Conservation (phyloP, 2,113 vertebrate species). For the Laticauda colubrina region DNA sequence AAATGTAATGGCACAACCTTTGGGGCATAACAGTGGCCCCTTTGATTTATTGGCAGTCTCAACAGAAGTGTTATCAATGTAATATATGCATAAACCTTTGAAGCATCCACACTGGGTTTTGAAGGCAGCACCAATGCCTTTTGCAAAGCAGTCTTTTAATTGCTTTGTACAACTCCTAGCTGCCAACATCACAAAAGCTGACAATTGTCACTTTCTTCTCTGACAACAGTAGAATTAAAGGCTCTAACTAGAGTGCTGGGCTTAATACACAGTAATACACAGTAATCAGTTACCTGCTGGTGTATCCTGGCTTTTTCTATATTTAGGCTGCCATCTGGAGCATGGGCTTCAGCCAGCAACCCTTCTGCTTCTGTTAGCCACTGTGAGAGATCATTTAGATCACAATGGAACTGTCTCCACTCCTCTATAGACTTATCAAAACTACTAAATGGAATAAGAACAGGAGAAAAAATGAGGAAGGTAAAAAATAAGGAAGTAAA, state of each 20-base stretch:
- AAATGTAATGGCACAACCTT: neutral
- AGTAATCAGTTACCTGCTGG: slow-evolving; percentile 78
- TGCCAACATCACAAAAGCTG: neutral
- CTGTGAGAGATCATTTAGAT: slow-evolving; percentile 84
- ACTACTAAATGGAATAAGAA: slow-evolving; percentile 65
- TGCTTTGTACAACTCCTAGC: neutral
- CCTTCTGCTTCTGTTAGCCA: slow-evolving; percentile 84
- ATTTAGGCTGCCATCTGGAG: slow-evolving; percentile 76
- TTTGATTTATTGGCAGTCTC: neutral
- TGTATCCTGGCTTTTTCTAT: slow-evolving; percentile 71
- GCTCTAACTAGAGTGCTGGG: rapidly evolving
- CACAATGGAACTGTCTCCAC: slow-evolving; percentile 90
- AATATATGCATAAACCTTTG: neutral
- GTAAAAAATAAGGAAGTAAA: neutral
- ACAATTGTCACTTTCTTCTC: neutral
- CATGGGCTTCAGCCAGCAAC: slow-evolving; percentile 68
- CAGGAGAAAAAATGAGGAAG: neutral
- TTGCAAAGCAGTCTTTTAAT: neutral
- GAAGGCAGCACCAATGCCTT: neutral
- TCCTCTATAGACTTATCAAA: slow-evolving; percentile 83
- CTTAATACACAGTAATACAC: neutral
- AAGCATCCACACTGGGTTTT: neutral
- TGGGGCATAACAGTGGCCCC: neutral
- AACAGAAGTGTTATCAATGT: neutral
- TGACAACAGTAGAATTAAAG: neutral